Base-by-base conservation (phyloP, 2,888 invertebrate genomes). In the Hirtodrosophila cameraria region DNA sequence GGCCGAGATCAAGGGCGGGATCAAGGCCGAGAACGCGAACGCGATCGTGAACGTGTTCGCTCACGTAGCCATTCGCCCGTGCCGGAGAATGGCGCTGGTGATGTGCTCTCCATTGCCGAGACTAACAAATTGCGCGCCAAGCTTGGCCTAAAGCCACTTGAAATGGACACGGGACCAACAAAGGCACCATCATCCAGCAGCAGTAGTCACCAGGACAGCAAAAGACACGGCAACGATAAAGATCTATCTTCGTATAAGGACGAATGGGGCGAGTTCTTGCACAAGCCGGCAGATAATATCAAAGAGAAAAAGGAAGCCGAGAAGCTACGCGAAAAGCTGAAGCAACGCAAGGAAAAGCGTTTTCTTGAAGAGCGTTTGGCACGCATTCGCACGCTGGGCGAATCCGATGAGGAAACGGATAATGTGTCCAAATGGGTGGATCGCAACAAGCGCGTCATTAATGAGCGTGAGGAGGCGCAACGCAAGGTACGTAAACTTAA, bases 91-190 rank as follows among this genome's bases (percentile, higher is more conserved):
- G 91, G 91, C 0, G 91, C 90, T 9, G 91, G 91, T 0, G 93
- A 90, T 84, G 94, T 93, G 80, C 91, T 97, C 12, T 96, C 97
- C 0, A 93, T 97, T 41, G 94, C 95, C 48, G 97, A 96, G 81
- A 97, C 96, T 3, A 98, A 98, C 91, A 95, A 95, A 74, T 91
- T 99, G 8, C 93, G 99, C 83, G 96, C 96, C 1, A 97, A 98
- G 89, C 93, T 99, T 16, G 99, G 99, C 0, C 92, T 99, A 27
- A 98, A 97, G 88, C 99, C 99, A 0, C 92, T 99, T 2, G 96
- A 97, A 82, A 91, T 95, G 0, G 92, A 92, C 9, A 68, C 86
- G 2, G 89, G 88, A 0, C 79, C 90, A 0, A 76, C 59, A 8
- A 85, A 86, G 38, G 57, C 82, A 1, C 94, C 73, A 5, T 20